These are phyloP conservation scores for Polietes domitor DNA, from an alignment of 2,888 invertebrate genomes.

Conservation along the genomic window DNA sequence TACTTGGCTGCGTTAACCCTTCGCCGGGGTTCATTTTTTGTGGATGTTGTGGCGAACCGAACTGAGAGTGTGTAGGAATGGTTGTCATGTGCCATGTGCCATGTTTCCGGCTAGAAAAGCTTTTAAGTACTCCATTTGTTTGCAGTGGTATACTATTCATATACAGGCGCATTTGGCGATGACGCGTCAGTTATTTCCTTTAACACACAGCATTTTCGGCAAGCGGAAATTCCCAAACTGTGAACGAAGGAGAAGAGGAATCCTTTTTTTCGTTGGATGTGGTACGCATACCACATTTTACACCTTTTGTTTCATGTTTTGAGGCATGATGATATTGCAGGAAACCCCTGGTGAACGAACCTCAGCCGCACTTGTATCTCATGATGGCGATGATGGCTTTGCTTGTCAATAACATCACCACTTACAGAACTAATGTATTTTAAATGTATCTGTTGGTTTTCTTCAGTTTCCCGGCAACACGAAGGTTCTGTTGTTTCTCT, in stretches of 20 bases:
- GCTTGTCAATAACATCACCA: conserved; percentile 46
- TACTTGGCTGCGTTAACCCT: background rate
- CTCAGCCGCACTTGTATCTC: background rate
- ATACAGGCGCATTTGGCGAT: conserved; percentile 33
- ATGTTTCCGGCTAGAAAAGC: conserved; percentile 40
- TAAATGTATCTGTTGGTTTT: conserved; percentile 36
- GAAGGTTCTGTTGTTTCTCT: background rate
- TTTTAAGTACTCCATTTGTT: conserved; percentile 58
- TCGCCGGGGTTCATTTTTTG: background rate
- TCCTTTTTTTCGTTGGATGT: background rate
- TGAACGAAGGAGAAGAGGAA: background rate
- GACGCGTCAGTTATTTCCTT: conserved; percentile 58
- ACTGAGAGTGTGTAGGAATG: background rate
- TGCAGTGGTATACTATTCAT: conserved; percentile 29
- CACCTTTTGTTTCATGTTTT: conserved; percentile 52
- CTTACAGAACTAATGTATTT: conserved; percentile 55
- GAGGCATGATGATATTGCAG: conserved; percentile 43
- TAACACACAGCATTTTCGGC: conserved; percentile 43
- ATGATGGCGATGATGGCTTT: conserved; percentile 7
- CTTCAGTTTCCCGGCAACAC: background rate
- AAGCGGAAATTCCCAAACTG: conserved; percentile 43
- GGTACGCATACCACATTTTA: background rate
- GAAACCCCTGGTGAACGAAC: conserved; percentile 10
- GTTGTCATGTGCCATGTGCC: background rate
- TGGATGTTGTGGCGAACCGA: conserved; percentile 6